Conservation (phyloP, 2,888 invertebrate species). For the Oscheius sp. region DNA sequence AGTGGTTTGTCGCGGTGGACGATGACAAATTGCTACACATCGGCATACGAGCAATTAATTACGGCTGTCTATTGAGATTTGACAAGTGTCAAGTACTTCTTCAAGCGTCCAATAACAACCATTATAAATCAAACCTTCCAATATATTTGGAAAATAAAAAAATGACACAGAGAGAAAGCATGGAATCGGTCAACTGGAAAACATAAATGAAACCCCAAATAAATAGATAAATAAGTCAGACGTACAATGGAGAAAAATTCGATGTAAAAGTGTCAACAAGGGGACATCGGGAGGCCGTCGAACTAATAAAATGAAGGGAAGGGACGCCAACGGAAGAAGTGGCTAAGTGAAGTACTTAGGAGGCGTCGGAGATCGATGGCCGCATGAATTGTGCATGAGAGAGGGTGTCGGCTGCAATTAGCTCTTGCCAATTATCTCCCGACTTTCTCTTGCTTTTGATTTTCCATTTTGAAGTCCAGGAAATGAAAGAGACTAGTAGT, state of each 20-base stretch:
- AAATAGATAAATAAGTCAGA: background rate
- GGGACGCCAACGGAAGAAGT: background rate
- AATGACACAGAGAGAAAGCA: background rate
- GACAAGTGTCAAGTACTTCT: too few species aligned
- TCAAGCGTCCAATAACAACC: too few species aligned
- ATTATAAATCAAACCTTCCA: too few species aligned
- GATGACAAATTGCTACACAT: too few species aligned
- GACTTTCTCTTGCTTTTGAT: background rate
- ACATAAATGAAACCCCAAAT: background rate
- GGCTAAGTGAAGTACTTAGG: slow-evolving; percentile 30
- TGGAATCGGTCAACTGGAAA: background rate
- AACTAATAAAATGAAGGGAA: background rate
- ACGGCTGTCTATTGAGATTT: too few species aligned
- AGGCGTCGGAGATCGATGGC: slow-evolving; percentile 30
- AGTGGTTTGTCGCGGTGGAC: too few species aligned
- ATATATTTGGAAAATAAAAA: too few species aligned
- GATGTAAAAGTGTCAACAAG: too few species aligned
- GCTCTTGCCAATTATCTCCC: slow-evolving; percentile 1
- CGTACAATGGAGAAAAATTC: background rate
- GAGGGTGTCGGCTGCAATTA: slow-evolving; percentile 7
- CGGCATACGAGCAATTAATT: too few species aligned
- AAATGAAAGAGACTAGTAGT: background rate
- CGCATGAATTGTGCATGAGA: slow-evolving; percentile 26
- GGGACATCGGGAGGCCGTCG: too few species aligned
- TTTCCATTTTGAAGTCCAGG: background rate